phyloP scores from a whole-genome alignment of 2,888 invertebrate species.

The Adineta ricciae region DNA sequence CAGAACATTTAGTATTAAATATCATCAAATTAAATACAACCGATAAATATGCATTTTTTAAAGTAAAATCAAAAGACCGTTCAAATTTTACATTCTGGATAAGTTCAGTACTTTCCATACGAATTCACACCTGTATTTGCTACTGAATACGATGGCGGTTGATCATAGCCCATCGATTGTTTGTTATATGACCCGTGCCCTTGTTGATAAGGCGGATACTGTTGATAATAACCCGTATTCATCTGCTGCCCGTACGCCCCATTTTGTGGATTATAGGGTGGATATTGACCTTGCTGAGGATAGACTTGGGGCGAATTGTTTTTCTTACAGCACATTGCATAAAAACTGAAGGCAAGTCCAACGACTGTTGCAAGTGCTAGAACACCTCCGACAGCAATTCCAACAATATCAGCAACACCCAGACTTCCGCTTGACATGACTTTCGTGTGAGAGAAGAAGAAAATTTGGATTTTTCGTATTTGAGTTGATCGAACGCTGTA shows the following conservation, averaged over 20 bases:
- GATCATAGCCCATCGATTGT: not conserved
- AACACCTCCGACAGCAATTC: not conserved
- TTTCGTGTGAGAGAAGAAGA: not conserved
- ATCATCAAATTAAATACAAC: no score
- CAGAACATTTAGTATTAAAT: not conserved
- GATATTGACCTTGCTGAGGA: not conserved
- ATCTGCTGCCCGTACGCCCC: not conserved
- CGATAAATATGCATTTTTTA: no score
- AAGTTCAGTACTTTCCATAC: not conserved
- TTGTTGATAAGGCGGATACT: not conserved
- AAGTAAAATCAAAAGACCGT: no score
- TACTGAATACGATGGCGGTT: not conserved
- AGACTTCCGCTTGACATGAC: not conserved
- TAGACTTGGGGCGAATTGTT: not conserved
- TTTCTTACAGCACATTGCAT: not conserved
- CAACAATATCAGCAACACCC: not conserved
- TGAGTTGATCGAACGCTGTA: not conserved
- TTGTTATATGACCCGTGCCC: not conserved
- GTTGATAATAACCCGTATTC: not conserved
- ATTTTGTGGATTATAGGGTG: not conserved
- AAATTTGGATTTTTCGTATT: not conserved
- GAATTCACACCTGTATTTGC: not conserved
- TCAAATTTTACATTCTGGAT: no score
- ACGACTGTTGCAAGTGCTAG: not conserved
- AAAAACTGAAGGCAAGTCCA: not conserved